A percentile compares a stretch with the other conserved stretches of the same genome.
These are phyloP conservation scores for Poecilia gillii DNA, from an alignment of 2,797 vertebrate species.

Conservation along the genomic window DNA sequence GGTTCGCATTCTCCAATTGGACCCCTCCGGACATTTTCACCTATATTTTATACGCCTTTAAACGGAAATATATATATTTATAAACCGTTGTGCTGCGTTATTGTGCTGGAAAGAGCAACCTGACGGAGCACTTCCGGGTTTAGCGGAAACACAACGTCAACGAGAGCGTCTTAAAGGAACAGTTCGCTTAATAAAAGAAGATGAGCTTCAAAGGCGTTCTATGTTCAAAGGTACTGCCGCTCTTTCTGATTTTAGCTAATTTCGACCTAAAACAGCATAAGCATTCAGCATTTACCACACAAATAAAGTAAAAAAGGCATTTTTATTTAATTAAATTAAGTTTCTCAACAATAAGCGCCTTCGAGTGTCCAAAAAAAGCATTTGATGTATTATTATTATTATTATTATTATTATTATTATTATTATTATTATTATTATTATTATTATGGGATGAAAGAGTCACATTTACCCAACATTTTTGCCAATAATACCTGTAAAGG, in stretches of 20 bases:
- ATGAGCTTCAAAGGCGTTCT: not conserved
- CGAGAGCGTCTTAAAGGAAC: slow-evolving; percentile 35
- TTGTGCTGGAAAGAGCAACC: fast-evolving
- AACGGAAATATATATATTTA: fast-evolving
- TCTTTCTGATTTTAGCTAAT: not conserved
- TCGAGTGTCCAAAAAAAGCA: too few species aligned
- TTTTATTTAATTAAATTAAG: not conserved
- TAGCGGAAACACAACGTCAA: slow-evolving; percentile 32
- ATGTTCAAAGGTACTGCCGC: not conserved
- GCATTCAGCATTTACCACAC: not conserved
- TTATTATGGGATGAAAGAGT: not conserved
- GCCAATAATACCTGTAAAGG: not conserved
- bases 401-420: too few species aligned
- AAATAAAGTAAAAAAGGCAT: not conserved
- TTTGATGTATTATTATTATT: too few species aligned
- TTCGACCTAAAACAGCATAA: not conserved
- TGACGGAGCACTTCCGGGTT: slow-evolving; percentile 27
- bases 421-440: not conserved
- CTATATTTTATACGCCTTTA: not conserved
- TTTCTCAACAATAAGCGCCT: not conserved
- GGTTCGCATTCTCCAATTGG: slow-evolving; percentile 90
- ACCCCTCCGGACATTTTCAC: slow-evolving; percentile 65
- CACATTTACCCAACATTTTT: not conserved
- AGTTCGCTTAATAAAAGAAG: not conserved
- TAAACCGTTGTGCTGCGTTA: fast-evolving